Evolutionary conservation across 2,797 vertebrate genomes (phyloP), one percentile per base, ranked within the genome.

Genomic region (Galaxias olidus): DNA sequence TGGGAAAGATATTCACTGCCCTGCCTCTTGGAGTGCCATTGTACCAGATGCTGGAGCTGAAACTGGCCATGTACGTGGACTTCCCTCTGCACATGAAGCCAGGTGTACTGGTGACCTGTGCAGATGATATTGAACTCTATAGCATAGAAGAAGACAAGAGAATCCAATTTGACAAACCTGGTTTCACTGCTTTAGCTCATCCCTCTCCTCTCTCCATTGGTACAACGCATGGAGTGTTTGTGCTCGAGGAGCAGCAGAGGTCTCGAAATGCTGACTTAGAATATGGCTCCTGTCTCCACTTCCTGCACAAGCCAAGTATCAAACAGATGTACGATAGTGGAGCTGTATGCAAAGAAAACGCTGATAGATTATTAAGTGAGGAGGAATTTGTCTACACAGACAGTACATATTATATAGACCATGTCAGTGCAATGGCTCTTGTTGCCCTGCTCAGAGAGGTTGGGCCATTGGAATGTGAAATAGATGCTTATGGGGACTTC

Each of bases 401-500:
- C 86, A 99, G 98, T n/a, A 84, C 95, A 0, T 99, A 95, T 81
- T 98, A 96, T 67, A 80, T 98, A 0, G 90, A 96, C 79, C 88
- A 91, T 43, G 15, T 69, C 4, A 93, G 89, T 10, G 87, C 87
- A 0, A 75, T 72, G 78, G 82, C 20, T 30, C 86, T 99, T 0
- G 84, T 96, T 9, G 18, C 13, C 0, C 88, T 98, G 65, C 92
- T 94, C 30, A 88, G 89, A 75, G 80, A 94, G 59, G 11, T 94
- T 17, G 90, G 84, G 8, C 72, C 84, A 0, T 73, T 99, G 9
- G 70, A 74, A 52, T 97, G 95, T 84, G 97, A 99, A 83, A 92
- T 99, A 44, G 97, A 99, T 47, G 98, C 98, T 0, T 98, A 98
- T 11, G 96, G 96, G 15, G 98, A 99, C 82, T 98, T 99, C 49